These are phyloP conservation scores for Copsychus sechellarum DNA, from an alignment of 2,113 vertebrate genomes.

Conservation along the genomic window DNA sequence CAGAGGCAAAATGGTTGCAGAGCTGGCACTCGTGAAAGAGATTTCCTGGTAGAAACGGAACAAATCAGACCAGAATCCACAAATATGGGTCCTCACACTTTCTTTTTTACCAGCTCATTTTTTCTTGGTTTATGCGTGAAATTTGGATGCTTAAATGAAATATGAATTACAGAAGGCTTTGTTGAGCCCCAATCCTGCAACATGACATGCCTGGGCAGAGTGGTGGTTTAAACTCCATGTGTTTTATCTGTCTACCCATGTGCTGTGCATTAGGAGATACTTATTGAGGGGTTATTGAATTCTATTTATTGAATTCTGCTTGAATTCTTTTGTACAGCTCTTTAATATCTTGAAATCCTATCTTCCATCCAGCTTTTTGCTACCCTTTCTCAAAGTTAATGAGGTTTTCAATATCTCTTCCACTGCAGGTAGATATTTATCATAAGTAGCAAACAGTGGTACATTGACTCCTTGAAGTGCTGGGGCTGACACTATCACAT, in stretches of 20 bases:
- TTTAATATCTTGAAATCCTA: not conserved
- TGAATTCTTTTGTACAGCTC: not conserved
- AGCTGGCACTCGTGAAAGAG: not conserved
- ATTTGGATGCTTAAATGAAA: not conserved
- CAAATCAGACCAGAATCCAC: not conserved
- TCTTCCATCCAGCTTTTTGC: not conserved
- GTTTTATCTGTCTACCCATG: not conserved
- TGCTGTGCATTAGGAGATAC: not conserved
- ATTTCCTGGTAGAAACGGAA: conserved; percentile 10
- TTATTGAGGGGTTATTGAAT: not conserved
- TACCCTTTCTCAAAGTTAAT: not conserved
- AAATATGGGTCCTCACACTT: not conserved
- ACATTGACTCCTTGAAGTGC: not conserved
- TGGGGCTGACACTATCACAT: not conserved
- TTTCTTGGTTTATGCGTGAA: not conserved
- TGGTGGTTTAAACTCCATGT: not conserved
- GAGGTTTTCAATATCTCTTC: not conserved
- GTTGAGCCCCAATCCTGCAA: not conserved
- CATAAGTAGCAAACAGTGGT: not conserved
- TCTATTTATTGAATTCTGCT: not conserved
- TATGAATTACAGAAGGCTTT: not conserved
- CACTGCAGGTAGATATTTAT: not conserved
- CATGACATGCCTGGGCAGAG: not conserved
- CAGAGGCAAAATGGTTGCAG: not conserved
- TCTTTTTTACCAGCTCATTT: not conserved